phyloP scores from a whole-genome alignment of 2,797 vertebrate genomes.

The Chloroceryle amazona region DNA sequence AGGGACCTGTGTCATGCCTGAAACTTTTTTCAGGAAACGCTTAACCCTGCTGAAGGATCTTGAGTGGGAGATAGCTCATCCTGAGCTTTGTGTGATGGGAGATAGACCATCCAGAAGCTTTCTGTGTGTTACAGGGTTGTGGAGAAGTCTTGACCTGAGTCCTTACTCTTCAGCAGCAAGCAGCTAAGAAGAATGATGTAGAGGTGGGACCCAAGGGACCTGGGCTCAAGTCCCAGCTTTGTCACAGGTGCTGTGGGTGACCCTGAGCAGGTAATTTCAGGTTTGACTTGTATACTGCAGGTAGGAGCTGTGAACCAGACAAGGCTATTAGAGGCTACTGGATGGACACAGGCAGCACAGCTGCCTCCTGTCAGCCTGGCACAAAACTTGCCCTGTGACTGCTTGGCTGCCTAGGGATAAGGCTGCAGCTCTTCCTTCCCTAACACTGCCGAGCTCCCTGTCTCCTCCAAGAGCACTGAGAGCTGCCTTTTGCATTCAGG shows the following conservation, averaged over 20 bases:
- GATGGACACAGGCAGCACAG: not conserved
- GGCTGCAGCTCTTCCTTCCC: not conserved
- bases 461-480: not conserved
- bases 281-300: not conserved
- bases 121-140: not conserved
- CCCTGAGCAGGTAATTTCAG: not conserved
- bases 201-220: not conserved
- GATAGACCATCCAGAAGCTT: not conserved
- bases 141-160: not conserved
- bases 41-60: not conserved
- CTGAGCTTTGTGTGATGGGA: not conserved
- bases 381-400: not conserved
- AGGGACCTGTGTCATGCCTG: not conserved
- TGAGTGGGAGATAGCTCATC: not conserved
- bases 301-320: not conserved
- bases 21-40: not conserved
- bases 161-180: not conserved
- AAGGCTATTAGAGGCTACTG: not conserved
- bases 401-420: not conserved
- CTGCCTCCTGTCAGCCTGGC: not conserved
- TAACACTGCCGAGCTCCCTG: rapidly evolving
- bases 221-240: not conserved
- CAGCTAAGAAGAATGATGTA: not conserved
- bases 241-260: not conserved
- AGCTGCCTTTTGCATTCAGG: not conserved